These are phyloP conservation scores for Gymnoscopelus braueri DNA, from an alignment of 2,797 vertebrate genomes.

Conservation along the genomic window DNA sequence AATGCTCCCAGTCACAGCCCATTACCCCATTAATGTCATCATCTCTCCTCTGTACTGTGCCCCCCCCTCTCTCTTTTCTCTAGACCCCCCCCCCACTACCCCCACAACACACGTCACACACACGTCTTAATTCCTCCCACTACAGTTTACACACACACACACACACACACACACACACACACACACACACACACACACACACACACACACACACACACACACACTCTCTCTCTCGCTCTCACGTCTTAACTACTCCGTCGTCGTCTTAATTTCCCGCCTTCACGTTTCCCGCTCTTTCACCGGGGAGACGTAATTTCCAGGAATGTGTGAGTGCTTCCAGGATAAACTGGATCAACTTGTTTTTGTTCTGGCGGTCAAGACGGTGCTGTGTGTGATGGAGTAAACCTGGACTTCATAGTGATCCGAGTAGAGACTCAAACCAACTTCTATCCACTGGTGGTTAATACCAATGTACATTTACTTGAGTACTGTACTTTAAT, in stretches of 20 bases:
- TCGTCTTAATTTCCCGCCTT: conserved; percentile 58
- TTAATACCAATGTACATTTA: too few relatives aligned
- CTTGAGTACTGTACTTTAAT: too few relatives aligned
- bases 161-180: too few relatives aligned
- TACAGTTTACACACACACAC: too few relatives aligned
- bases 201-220: too few relatives aligned
- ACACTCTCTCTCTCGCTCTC: too few relatives aligned
- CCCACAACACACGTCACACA: too few relatives aligned
- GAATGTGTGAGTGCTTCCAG: conserved; percentile 41
- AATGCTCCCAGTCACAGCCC: conserved; percentile 63
- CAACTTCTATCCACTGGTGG: too few relatives aligned
- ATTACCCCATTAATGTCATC: conserved; percentile 62
- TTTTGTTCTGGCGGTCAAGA: background rate
- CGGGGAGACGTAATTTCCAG: conserved; percentile 22
- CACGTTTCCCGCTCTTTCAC: conserved; percentile 31
- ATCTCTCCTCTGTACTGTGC: conserved; percentile 60
- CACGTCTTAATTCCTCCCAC: too few relatives aligned
- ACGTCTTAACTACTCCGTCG: conserved; percentile 23
- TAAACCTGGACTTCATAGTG: too few relatives aligned
- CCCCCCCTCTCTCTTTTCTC: conserved; percentile 28
- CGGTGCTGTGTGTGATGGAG: background rate
- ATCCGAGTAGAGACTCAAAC: too few relatives aligned
- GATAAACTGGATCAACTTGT: conserved; percentile 9
- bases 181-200: too few relatives aligned
- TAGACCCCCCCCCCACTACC: conserved; percentile 30